These are phyloP conservation scores for Anarsia innoxiella DNA, from an alignment of 2,888 invertebrate species.

Conservation along the genomic window DNA sequence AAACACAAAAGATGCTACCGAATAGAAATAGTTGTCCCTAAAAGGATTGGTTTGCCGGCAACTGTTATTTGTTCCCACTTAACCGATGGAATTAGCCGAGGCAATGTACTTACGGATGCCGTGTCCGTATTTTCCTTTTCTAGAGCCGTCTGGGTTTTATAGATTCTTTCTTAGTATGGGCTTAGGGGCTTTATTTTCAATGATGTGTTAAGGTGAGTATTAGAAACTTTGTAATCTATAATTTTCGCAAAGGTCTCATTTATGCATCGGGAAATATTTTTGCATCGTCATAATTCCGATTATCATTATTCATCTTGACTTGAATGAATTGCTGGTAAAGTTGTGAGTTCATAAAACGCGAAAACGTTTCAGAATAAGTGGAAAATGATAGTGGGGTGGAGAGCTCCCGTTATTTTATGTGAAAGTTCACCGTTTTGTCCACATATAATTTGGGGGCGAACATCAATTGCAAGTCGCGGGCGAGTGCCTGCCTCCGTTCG, in stretches of 20 bases:
- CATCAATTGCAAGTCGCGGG: conserved; percentile 45
- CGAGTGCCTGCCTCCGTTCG: conserved; percentile 38
- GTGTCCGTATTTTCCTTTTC: conserved; percentile 8
- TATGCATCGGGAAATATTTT: no score
- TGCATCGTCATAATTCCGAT: no score
- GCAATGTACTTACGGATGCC: conserved; percentile 5
- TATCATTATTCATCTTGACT: no score
- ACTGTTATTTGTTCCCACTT: conserved; percentile 58
- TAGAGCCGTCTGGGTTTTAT: conserved; percentile 7
- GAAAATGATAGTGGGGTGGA: conserved; percentile 7
- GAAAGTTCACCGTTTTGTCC: conserved; percentile 31
- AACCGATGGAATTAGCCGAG: conserved; percentile 18
- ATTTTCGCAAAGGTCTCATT: no score
- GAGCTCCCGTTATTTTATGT: conserved; percentile 24
- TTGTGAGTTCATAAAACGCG: neutral
- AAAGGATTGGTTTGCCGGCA: conserved; percentile 44
- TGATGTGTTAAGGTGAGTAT: no score
- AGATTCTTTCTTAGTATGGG: no score
- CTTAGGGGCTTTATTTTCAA: no score
- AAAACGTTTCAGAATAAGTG: conserved; percentile 2
- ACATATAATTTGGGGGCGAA: conserved; percentile 38
- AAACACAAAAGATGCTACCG: conserved; percentile 61
- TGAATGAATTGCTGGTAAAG: no score
- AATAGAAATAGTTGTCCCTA: conserved; percentile 55
- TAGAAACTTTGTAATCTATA: no score